Evolutionary conservation across 2,113 vertebrate genomes (phyloP), one percentile per base, ranked within the genome.

Genomic region (Salvelinus fontinalis): DNA sequence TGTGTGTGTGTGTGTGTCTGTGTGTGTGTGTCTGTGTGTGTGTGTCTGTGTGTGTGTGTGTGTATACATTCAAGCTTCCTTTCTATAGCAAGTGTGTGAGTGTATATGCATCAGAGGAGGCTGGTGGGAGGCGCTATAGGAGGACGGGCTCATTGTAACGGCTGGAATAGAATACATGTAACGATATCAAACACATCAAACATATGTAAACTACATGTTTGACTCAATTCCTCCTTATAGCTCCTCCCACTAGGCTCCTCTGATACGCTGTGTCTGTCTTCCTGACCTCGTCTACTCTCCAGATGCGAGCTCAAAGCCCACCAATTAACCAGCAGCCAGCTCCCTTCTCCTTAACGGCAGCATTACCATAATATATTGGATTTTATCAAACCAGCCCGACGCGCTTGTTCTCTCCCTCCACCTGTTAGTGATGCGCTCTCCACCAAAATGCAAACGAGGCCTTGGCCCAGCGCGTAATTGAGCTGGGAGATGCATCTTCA

Each of bases 321-420:
- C 81, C 73, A 78, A 85, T 77, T 88, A 85, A 85, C 70, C 78
- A 88, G 81, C 71, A 87, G 84, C 85, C 79, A 78, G 77, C 75
- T 83, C 80, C 76, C 74, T 39, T 70, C 76, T 62, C n/a, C 1
- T 87, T 80, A 80, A 79, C 77, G 85, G 59, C 29, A 60, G 22
- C 81, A 91, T 93, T 90, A 91, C 77, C 90, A 93, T 92, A 90
- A 77, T 81, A 91, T 91, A 90, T 92, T 90, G 90, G 90, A 92
- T 93, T 92, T 89, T 89, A 93, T 93, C 88, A 90, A 88, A 89
- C 78, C 78, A 57, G 79, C 70, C 76, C 87, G 81, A 81, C 82
- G 75, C 76, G 85, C 78, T 76, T 75, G 85, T 76, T 81, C 75
- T 80, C 78, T 84, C 80, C 85, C 86, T 77, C 88, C 90, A 92